Evolutionary conservation across 1,140 invertebrate species (phyloP), one percentile per base, ranked within the genome.

Genomic region (Cherax destructor): DNA sequence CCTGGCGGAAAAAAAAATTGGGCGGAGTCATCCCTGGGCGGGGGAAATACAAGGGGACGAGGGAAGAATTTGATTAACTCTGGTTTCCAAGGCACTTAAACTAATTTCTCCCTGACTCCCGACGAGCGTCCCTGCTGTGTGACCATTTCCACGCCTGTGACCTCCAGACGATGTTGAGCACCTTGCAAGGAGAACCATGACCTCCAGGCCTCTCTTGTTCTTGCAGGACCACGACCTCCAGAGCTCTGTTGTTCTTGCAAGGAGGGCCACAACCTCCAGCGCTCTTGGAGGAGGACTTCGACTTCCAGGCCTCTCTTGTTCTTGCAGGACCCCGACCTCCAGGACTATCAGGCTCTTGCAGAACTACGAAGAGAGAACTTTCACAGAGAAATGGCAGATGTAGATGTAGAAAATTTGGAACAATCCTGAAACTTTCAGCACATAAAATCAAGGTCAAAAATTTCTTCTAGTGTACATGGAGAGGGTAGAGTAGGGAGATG

Each of bases 21-120:
- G 87, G 87, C 83, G 79, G 83, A 89, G 87, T 81, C 87, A 89
- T 89, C 87, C 30, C 79, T 41, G 50, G 49, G 24, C 65, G 47
- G 65, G 47, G 61, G 76, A 91, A 86, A 86, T 86, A 85, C 84
- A 83, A 85, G 88, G 80, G 83, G 88, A 91, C 88, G 88, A 86
- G 89, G 83, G 59, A 86, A 87, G 84, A 92, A 92, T 92, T 92
- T 92, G 91, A 92, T 92, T 92, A 92, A 92, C 83, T 86, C 81
- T 86, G 84, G 83, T 87, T 92, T 86, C 91, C 91, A 86, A 80
- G 85, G 84, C 91, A 92, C 91, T 92, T 92, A 92, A 92, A 86
- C 91, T 87, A 92, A 92, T 92, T 92, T 92, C 83, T 85, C 50
- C 85, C 84, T 92, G 84, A 86, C 84, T 86, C 80, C 84, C 81